These are phyloP conservation scores for Illadopsis cleaveri DNA, from an alignment of 2,113 vertebrate species.

Conservation along the genomic window DNA sequence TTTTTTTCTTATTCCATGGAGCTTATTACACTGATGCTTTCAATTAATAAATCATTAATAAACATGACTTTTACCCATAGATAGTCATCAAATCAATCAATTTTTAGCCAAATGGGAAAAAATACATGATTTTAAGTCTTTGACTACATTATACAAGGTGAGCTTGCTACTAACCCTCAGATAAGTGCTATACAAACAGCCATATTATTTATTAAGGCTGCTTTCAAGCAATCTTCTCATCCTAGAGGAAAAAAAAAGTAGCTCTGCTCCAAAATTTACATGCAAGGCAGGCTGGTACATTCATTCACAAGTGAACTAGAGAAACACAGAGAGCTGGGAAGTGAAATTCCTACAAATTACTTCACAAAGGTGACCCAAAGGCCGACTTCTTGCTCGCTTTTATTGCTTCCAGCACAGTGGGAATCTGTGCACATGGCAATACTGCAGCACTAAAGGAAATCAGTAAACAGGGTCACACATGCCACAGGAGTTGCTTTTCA, in stretches of 20 bases:
- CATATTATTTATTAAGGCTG: background rate
- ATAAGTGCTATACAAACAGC: background rate
- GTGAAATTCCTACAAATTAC: background rate
- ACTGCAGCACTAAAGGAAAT: background rate
- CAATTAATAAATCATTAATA: background rate
- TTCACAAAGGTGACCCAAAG: constrained; percentile 20
- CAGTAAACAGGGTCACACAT: background rate
- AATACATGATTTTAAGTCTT: background rate
- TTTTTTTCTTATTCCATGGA: background rate
- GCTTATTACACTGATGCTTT: background rate
- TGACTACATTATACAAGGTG: background rate
- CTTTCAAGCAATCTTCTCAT: background rate
- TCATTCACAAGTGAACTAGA: background rate
- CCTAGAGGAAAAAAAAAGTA: background rate
- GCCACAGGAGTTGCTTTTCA: background rate
- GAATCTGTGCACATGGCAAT: background rate
- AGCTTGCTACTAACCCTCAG: background rate
- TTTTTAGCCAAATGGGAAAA: background rate
- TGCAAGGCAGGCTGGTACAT: background rate
- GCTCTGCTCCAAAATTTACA: background rate
- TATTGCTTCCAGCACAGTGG: background rate
- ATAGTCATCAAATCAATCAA: background rate
- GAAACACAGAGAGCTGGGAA: background rate
- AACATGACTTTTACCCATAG: background rate
- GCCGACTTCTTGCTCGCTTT: background rate